These are phyloP conservation scores for Paracyclopina nana DNA, from an alignment of 1,140 invertebrate species.

Conservation along the genomic window DNA sequence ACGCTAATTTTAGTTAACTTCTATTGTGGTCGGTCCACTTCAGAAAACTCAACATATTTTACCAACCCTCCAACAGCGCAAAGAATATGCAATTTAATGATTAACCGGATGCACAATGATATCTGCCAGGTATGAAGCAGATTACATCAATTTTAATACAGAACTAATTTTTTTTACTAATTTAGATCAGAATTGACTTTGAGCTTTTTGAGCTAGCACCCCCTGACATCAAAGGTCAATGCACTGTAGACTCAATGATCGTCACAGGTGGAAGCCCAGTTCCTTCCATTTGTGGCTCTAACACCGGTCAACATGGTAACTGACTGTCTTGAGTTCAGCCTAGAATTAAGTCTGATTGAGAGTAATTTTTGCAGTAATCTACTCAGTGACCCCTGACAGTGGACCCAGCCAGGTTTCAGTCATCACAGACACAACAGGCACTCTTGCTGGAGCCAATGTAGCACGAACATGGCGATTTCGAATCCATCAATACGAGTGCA, in stretches of 20 bases:
- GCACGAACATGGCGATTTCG: no score
- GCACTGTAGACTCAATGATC: not conserved
- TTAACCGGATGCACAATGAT: not conserved
- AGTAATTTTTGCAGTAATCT: not conserved
- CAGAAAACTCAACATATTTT: conserved; percentile 1
- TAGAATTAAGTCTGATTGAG: no score
- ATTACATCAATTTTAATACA: no score
- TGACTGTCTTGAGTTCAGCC: not conserved
- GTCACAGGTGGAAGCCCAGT: not conserved
- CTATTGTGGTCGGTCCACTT: not conserved
- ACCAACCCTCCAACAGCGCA: not conserved
- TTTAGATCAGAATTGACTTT: not conserved
- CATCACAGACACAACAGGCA: not conserved
- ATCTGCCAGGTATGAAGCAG: not conserved
- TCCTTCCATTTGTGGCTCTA: not conserved
- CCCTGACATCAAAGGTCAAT: not conserved
- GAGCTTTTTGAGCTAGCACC: not conserved
- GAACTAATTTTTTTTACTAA: not conserved
- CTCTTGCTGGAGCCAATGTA: no score
- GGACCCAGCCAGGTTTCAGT: not conserved
- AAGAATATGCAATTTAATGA: not conserved
- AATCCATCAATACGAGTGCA: not conserved
- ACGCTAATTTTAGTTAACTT: not conserved
- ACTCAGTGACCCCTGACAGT: not conserved
- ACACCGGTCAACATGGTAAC: not conserved